phyloP scores from a whole-genome alignment of 2,113 vertebrate species.

The Scopus umbretta region DNA sequence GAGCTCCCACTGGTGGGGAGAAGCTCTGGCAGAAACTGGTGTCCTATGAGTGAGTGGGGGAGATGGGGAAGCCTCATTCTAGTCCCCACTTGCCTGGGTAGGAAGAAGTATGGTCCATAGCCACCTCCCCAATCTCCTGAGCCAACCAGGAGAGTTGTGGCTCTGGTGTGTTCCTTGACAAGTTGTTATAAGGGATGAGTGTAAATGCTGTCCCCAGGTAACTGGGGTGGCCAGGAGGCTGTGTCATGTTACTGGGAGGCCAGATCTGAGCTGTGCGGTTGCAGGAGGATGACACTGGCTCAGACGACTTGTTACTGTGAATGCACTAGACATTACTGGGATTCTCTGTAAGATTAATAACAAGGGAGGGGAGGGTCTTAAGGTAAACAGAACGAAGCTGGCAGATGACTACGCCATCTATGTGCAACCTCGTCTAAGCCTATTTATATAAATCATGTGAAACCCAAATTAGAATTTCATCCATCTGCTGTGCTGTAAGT shows the following conservation, averaged over 20 bases:
- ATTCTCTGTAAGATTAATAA: not conserved
- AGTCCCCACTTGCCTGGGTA: not conserved
- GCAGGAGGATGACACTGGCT: not conserved
- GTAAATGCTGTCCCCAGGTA: not conserved
- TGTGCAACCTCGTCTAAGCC: not conserved
- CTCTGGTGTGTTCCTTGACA: not conserved
- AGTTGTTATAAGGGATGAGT: not conserved
- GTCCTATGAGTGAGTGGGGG: not conserved
- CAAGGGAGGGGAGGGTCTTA: not conserved
- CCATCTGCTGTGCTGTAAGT: conserved; percentile 54
- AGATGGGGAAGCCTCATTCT: not conserved
- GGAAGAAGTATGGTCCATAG: not conserved
- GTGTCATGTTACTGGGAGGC: accelerated
- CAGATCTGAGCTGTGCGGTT: accelerated
- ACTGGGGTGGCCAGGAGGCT: not conserved
- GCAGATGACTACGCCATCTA: conserved; percentile 38
- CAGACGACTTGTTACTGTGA: not conserved
- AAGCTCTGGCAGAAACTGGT: not conserved
- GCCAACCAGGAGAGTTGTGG: accelerated
- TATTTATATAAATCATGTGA: conserved; percentile 63
- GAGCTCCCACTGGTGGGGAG: not conserved
- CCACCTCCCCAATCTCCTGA: not conserved
- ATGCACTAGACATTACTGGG: not conserved
- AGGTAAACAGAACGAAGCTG: conserved; percentile 18
- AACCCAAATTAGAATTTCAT: conserved; percentile 54